Evolutionary conservation across 2,797 vertebrate species (phyloP).

Genomic region (Gobionotothen gibberifrons): DNA sequence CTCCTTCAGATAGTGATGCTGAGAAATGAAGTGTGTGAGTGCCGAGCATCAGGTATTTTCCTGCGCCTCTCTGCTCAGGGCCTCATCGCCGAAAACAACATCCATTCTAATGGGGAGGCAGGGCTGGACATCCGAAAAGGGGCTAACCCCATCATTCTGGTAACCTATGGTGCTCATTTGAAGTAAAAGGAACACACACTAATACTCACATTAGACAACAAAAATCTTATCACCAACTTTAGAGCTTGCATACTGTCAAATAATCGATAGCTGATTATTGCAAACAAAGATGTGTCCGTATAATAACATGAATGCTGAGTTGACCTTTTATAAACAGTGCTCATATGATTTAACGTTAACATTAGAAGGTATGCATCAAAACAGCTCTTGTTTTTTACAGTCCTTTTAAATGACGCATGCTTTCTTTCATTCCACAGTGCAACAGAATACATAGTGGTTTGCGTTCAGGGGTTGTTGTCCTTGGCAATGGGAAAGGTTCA

Average conservation of each 20-base stretch:
- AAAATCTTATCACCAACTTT: neutral
- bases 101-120: conserved; percentile 90
- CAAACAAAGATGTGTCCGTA: neutral
- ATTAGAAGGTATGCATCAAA: neutral
- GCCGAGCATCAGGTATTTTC: conserved; percentile 90
- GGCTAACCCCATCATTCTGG: conserved; percentile 90
- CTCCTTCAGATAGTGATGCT: conserved; percentile 88
- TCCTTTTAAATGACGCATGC: neutral
- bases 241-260: neutral
- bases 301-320: neutral
- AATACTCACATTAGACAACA: neutral
- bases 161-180: conserved; percentile 57
- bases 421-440: conserved; percentile 82
- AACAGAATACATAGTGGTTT: conserved; percentile 94
- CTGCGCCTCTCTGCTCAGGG: conserved; percentile 89
- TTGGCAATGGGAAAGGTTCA: conserved; percentile 92
- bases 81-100: conserved; percentile 90
- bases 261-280: neutral
- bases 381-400: neutral
- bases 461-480: conserved; percentile 92
- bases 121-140: conserved; percentile 91
- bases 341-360: neutral
- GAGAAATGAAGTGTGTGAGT: conserved; percentile 89
- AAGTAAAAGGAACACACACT: neutral
- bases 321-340: neutral